Conservation (phyloP, 2,113 vertebrate genomes). For the Gila orcuttii region DNA sequence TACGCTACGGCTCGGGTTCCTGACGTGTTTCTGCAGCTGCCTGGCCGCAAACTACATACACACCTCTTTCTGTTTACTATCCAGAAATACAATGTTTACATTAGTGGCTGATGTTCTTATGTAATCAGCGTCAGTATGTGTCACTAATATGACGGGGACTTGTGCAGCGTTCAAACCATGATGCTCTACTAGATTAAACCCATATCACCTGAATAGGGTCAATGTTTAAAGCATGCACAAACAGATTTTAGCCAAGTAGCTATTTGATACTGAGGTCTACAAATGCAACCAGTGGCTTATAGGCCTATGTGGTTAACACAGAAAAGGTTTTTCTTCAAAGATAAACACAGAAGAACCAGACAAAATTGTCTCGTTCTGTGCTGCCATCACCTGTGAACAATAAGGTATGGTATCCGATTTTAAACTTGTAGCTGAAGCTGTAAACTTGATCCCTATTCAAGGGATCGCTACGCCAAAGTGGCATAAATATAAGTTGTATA, state of each 20-base stretch:
- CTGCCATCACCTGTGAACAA: constrained; percentile 33
- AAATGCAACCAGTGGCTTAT: neutral
- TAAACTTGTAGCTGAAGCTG: neutral
- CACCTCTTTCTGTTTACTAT: constrained; percentile 52
- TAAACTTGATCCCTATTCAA: too few species aligned
- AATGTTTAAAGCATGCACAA: neutral
- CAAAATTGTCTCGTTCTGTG: neutral
- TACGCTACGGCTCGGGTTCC: neutral
- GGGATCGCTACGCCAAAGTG: too few species aligned
- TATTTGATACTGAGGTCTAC: neutral
- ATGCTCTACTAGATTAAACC: neutral
- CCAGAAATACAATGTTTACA: constrained; percentile 48
- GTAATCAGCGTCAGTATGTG: neutral
- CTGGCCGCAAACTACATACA: constrained; percentile 42
- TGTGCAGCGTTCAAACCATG: neutral
- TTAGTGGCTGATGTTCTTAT: constrained; percentile 25
- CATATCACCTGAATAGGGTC: neutral
- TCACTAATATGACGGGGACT: neutral
- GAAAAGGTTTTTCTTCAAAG: neutral
- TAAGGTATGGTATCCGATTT: neutral
- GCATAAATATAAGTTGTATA: too few species aligned
- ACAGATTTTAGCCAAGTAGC: neutral
- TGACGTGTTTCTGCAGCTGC: constrained; percentile 48
- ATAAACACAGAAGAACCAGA: neutral
- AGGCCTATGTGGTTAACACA: neutral